Conservation (phyloP, 2,888 invertebrate species). For the Seladonia tumulorum region DNA sequence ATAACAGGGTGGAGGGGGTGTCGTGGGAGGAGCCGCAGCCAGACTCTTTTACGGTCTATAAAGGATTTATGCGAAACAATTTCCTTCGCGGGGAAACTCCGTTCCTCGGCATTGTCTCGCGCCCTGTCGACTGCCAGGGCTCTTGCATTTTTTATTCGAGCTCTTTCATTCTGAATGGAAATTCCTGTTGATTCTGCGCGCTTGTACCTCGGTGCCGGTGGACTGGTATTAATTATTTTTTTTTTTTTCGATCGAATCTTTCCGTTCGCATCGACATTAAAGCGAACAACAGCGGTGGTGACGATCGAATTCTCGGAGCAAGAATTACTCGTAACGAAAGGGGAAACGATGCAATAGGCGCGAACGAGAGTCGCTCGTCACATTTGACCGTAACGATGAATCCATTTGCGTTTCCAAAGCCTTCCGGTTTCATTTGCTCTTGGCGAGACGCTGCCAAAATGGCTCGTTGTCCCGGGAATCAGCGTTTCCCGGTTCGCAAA, state of each 20-base stretch:
- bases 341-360: neutral
- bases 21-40: constrained; percentile 22
- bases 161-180: constrained; percentile 49
- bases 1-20: neutral
- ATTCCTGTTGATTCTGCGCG: constrained; percentile 30
- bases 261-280: neutral
- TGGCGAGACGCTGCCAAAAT: neutral
- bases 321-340: neutral
- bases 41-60: constrained; percentile 76
- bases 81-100: constrained; percentile 58
- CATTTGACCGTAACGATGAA: neutral
- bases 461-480: neutral
- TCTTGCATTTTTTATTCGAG: constrained; percentile 49
- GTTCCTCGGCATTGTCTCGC: constrained; percentile 37
- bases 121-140: neutral
- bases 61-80: constrained; percentile 79
- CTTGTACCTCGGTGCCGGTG: neutral
- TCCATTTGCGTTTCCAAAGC: neutral
- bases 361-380: neutral
- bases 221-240: neutral
- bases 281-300: neutral
- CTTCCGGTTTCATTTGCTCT: neutral
- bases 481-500: neutral
- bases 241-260: neutral
- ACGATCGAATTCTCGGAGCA: neutral